Evolutionary conservation across 2,797 vertebrate genomes (phyloP), one percentile per base, ranked within the genome.

Genomic region (Myoxocephalus aenaeus): DNA sequence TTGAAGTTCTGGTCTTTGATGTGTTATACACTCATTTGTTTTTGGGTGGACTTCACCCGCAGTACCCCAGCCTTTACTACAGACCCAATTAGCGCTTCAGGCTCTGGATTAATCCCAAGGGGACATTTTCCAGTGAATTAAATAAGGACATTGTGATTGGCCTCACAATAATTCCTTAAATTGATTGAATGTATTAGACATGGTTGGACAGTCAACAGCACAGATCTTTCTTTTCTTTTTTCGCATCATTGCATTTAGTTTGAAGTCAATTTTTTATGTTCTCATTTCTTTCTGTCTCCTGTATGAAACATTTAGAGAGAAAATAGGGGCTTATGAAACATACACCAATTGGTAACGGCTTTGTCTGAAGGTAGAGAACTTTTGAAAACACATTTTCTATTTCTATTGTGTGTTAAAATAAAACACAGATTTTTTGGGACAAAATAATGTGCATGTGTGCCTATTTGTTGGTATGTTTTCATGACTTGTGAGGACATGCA

Each of bases 41-140:
- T 80, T 73, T 81, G 57, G 70, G 59, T 61, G 71, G 74, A 75
- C 70, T 67, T 65, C 9, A 40, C 17, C 17, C 61, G n/a, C 59
- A 27, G 66, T 32, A 73, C 88, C 78, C 50, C 1, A 1, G 40
- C 40, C 29, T 69, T 75, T 65, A 51, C 62, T 18, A 64, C 29
- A 63, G 57, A 82, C 79, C 80, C 85, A 88, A 89, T 93, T 89
- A 91, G 54, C 77, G 62, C 13, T 61, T 68, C 58, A 57, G 25
- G n/a, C 20, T 65, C 10, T 20, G 68, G 15, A 83, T 82, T 84
- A 91, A 90, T 88, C 82, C 81, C 79, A 53, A n/a, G 40, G 59
- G 77, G 81, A 82, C 82, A 90, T 88, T 84, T 87, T 90, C 70
- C 18, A 66, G 2, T 74, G 27, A 86, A 79, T 82, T 83, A 78